Conservation (phyloP, 2,113 vertebrate species). For the Apeltes quadracus region DNA sequence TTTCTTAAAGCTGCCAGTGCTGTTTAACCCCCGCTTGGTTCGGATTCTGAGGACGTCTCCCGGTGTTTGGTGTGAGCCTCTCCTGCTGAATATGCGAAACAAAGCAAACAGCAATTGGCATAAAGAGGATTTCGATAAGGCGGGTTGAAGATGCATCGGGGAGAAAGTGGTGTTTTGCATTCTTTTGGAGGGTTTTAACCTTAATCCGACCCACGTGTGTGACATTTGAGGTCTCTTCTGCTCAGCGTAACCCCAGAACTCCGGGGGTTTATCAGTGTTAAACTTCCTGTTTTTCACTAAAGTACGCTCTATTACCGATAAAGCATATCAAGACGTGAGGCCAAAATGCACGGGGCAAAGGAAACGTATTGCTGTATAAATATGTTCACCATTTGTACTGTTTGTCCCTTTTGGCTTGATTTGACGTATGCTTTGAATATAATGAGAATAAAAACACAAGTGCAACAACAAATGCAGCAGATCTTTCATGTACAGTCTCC, state of each 20-base stretch:
- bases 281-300: slow-evolving; percentile 15
- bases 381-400: slow-evolving; percentile 10
- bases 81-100: background rate
- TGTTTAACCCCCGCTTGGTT: background rate
- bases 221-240: slow-evolving; percentile 16
- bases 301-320: slow-evolving; percentile 5
- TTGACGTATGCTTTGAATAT: slow-evolving; percentile 1
- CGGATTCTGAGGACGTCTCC: background rate
- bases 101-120: background rate
- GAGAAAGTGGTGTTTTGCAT: background rate
- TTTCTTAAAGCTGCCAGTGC: background rate
- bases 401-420: background rate
- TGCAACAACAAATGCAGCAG: slow-evolving; percentile 1
- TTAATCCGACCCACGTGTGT: slow-evolving; percentile 1
- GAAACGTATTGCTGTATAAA: slow-evolving; percentile 1
- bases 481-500: background rate
- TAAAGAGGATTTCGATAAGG: slow-evolving; percentile 1
- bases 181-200: slow-evolving; percentile 5
- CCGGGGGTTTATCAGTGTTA: slow-evolving; percentile 7
- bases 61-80: background rate
- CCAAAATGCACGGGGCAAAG: slow-evolving; percentile 2
- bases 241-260: slow-evolving; percentile 10
- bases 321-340: slow-evolving; percentile 14
- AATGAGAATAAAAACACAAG: slow-evolving; percentile 1
- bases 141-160: background rate